phyloP scores from a whole-genome alignment of 1,140 invertebrate species.

The Aphidius gifuensis region DNA sequence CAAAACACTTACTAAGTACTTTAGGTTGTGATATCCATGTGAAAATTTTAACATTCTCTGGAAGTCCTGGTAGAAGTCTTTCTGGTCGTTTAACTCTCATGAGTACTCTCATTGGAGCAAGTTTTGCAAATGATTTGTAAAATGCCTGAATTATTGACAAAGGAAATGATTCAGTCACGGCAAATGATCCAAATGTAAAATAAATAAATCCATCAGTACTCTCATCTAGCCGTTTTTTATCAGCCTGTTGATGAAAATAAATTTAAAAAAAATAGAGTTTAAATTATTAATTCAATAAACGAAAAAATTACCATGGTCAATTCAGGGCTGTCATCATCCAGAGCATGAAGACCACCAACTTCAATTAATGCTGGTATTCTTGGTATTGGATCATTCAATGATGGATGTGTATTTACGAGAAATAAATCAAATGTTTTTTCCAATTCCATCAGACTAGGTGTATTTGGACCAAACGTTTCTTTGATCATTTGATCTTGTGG shows the following conservation, averaged over 20 bases:
- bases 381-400: slow-evolving; percentile 44
- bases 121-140: slow-evolving; percentile 28
- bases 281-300: neutral
- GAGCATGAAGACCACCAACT: slow-evolving; percentile 43
- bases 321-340: neutral
- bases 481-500: slow-evolving; percentile 36
- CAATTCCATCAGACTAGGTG: slow-evolving; percentile 46
- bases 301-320: neutral
- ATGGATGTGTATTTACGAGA: slow-evolving; percentile 58
- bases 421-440: slow-evolving; percentile 54
- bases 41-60: slow-evolving; percentile 28
- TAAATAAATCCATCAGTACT: slow-evolving; percentile 43
- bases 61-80: slow-evolving; percentile 24
- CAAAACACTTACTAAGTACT: slow-evolving; percentile 28
- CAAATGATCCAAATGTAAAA: slow-evolving; percentile 43
- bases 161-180: slow-evolving; percentile 21
- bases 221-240: slow-evolving; percentile 34
- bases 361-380: slow-evolving; percentile 40
- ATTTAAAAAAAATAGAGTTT: neutral
- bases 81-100: slow-evolving; percentile 29
- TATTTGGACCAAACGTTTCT: slow-evolving; percentile 45
- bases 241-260: slow-evolving; percentile 28
- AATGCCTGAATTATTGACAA: slow-evolving; percentile 17
- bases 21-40: slow-evolving; percentile 28
- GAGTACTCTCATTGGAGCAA: slow-evolving; percentile 33